Conservation (phyloP, 2,888 invertebrate species). For the Hetaerina titia region DNA sequence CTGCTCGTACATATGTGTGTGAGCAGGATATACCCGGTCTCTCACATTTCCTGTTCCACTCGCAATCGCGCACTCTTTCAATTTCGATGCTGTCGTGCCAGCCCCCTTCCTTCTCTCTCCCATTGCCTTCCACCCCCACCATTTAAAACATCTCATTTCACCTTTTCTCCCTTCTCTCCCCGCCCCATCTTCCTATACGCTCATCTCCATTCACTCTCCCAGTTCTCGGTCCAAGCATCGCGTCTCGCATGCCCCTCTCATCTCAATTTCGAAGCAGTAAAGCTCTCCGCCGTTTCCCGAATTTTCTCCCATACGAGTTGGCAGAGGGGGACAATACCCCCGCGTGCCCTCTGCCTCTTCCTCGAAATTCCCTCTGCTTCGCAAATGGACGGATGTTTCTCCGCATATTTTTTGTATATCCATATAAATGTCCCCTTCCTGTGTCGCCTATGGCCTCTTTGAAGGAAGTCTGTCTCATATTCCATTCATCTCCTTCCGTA, state of each 20-base stretch:
- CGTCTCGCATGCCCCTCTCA: background rate
- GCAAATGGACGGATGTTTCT: constrained; percentile 11
- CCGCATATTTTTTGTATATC: background rate
- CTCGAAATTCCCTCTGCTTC: background rate
- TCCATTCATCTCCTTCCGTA: background rate
- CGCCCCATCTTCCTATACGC: no score
- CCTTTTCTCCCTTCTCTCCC: no score
- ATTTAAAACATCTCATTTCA: no score
- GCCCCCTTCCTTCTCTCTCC: no score
- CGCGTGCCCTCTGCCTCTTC: background rate
- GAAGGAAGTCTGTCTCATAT: background rate
- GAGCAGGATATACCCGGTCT: no score
- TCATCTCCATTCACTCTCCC: no score
- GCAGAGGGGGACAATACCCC: background rate
- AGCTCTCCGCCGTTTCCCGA: background rate
- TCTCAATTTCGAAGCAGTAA: background rate
- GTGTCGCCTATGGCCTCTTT: background rate
- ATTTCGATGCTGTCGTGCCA: no score
- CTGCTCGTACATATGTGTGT: no score
- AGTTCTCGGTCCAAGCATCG: no score
- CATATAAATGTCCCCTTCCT: background rate
- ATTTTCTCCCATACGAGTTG: background rate
- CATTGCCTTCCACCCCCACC: no score
- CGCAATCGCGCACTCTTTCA: no score
- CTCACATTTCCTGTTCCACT: no score